A percentile compares a stretch with the other conserved stretches of the same genome.
Conservation (phyloP, 1,140 invertebrate genomes). For the Caenorhabditis inopinata region DNA sequence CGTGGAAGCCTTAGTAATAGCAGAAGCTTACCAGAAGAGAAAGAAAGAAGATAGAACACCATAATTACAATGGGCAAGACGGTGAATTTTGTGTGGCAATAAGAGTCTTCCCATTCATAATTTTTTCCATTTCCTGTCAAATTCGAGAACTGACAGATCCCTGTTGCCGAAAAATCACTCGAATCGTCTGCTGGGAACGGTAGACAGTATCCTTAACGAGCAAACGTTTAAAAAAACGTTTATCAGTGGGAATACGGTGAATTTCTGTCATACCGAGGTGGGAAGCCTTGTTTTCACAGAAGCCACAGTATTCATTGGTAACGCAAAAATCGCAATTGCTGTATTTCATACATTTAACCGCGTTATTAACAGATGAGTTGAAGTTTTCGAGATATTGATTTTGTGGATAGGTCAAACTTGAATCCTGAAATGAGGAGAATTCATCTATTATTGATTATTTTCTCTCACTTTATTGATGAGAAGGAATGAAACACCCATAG, state of each 20-base stretch:
- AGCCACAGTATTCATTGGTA: slow-evolving; percentile 56
- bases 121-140: not conserved
- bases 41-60: slow-evolving; percentile 60
- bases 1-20: not conserved
- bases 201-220: slow-evolving; percentile 41
- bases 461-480: slow-evolving; percentile 51
- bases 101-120: slow-evolving; percentile 52
- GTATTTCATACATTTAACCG: slow-evolving; percentile 25
- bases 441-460: not conserved
- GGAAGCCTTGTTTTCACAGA: slow-evolving; percentile 45
- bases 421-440: slow-evolving; percentile 36
- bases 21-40: slow-evolving; percentile 52
- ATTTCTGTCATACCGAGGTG: slow-evolving; percentile 6
- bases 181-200: not conserved
- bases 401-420: not conserved
- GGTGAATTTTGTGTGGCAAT: slow-evolving; percentile 58
- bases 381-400: slow-evolving; percentile 7
- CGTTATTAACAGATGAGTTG: not conserved
- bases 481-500: slow-evolving; percentile 55
- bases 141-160: slow-evolving; percentile 24
- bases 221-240: too few species aligned
- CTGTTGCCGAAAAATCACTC: slow-evolving; percentile 16
- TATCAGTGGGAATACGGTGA: not conserved
- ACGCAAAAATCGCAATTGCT: slow-evolving; percentile 58
- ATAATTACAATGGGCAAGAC: slow-evolving; percentile 58